These are phyloP conservation scores for Hesperia comma DNA, from an alignment of 2,888 invertebrate genomes.

Conservation along the genomic window DNA sequence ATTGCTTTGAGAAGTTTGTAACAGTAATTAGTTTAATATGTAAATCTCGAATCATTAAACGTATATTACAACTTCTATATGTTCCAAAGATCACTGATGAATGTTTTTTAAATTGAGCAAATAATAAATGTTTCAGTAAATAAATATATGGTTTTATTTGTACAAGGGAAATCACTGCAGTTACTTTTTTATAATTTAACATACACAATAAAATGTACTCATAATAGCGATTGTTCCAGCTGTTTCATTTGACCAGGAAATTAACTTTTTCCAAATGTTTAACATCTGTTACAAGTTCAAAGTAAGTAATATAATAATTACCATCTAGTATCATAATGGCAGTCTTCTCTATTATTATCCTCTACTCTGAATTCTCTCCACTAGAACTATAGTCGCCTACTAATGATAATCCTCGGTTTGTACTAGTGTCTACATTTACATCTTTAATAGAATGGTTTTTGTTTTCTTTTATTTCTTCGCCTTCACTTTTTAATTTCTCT, in stretches of 20 bases:
- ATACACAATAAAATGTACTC: too few relatives aligned
- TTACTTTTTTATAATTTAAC: too few relatives aligned
- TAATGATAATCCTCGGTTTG: conserved; percentile 49
- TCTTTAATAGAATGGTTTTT: conserved; percentile 17
- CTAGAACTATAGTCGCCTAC: conserved; percentile 73
- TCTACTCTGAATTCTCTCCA: conserved; percentile 61
- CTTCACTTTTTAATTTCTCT: conserved; percentile 11
- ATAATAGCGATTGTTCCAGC: too few relatives aligned
- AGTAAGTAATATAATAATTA: too few relatives aligned
- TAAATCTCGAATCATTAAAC: not conserved
- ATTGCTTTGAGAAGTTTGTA: too few relatives aligned
- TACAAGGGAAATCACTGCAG: too few relatives aligned
- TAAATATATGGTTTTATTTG: conserved; percentile 32
- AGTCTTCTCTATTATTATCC: not conserved
- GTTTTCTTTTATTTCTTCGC: conserved; percentile 10
- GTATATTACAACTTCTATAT: too few relatives aligned
- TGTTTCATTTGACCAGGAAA: too few relatives aligned
- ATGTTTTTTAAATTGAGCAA: conserved; percentile 44
- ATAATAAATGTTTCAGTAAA: conserved; percentile 39
- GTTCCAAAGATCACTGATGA: conserved; percentile 22
- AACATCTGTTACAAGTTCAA: too few relatives aligned
- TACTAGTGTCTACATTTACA: conserved; percentile 3
- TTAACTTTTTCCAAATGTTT: too few relatives aligned
- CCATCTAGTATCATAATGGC: too few relatives aligned
- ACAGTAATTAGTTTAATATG: conserved; percentile 13